Evolutionary conservation across 35 echinoderm and acorn worm genomes (phyloP), one percentile per base, ranked within the genome.

Genomic region (Lytechinus variegatus): DNA sequence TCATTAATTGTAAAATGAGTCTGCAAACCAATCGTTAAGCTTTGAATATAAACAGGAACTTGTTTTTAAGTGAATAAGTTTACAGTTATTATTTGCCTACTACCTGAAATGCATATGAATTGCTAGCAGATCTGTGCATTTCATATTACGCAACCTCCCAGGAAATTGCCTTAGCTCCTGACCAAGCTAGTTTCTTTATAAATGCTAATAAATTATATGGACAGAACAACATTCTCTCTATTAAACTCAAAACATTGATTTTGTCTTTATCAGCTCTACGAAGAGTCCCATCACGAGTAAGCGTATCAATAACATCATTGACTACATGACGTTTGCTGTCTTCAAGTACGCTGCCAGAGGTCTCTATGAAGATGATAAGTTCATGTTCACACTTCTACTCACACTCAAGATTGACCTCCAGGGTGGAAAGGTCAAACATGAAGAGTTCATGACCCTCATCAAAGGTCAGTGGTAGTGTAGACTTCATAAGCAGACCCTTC

Each of bases 221-320:
- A n/a, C n/a, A n/a, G n/a, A n/a, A 44, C 33, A 44, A 44, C 33
- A 44, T 44, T 44, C 33, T 44, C 33, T 44, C 33, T 44, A 2
- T 79, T 79, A n/a, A 0, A 79, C 4, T 79, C 66, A 79, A 24
- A 24, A 24, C 19, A 24, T n/a, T 79, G 2, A 79, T 79, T 79
- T 79, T 24, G 19, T n/a, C 8, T n/a, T 57, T 96, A 54, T 60
- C 96, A 99, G 98, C 53, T 99, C 98, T 9, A 94, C 88, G 13
- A 99, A 99, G 96, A 99, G 98, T 94, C 98, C 98, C 12, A 99
- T 99, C 28, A 99, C 96, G 55, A 97, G 95, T 58, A 99, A 99
- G 89, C 98, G 98, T 57, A 99, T 99, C n/a, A 71, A 33, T 10
- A 97, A 99, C 98, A 99, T 99, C 89, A 99, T 99, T 52, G 98